A percentile compares a stretch with the other conserved stretches of the same genome.
Evolutionary conservation across 2,797 vertebrate species (phyloP).

Genomic region (Mycteria americana): DNA sequence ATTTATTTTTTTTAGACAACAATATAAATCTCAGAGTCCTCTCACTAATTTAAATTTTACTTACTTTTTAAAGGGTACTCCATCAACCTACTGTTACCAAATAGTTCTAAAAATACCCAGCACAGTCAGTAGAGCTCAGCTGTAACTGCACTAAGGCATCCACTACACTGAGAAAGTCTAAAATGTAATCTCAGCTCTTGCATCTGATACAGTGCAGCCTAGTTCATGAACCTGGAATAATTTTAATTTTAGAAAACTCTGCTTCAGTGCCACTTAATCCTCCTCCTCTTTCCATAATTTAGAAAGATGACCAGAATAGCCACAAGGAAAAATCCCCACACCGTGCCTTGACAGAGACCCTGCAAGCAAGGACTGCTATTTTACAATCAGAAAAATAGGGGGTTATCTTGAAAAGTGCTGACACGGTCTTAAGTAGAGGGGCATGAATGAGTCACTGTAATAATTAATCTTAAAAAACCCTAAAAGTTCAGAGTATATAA

Average conservation of each 20-base stretch:
- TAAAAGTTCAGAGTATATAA: slow-evolving; percentile 77
- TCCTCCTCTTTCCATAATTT: not conserved
- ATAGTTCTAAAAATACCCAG: not conserved
- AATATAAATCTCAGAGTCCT: not conserved
- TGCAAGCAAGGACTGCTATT: not conserved
- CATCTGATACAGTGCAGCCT: not conserved
- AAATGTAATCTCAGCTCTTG: not conserved
- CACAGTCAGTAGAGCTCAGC: not conserved
- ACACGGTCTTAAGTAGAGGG: slow-evolving; percentile 4
- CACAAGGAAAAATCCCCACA: not conserved
- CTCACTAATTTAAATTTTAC: not conserved
- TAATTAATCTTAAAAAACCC: slow-evolving; percentile 73
- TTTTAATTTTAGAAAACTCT: not conserved
- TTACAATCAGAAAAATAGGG: not conserved
- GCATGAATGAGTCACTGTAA: slow-evolving; percentile 39
- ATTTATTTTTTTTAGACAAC: not conserved
- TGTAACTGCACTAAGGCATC: not conserved
- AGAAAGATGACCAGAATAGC: not conserved
- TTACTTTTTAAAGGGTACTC: not conserved
- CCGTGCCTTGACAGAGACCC: not conserved
- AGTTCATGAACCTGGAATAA: not conserved
- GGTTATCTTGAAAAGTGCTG: slow-evolving; percentile 46
- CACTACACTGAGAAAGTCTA: not conserved
- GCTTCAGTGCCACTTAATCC: not conserved
- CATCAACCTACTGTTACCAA: not conserved